These are phyloP conservation scores for Poeciliopsis turrubarensis DNA, from an alignment of 2,113 vertebrate species.

Conservation along the genomic window DNA sequence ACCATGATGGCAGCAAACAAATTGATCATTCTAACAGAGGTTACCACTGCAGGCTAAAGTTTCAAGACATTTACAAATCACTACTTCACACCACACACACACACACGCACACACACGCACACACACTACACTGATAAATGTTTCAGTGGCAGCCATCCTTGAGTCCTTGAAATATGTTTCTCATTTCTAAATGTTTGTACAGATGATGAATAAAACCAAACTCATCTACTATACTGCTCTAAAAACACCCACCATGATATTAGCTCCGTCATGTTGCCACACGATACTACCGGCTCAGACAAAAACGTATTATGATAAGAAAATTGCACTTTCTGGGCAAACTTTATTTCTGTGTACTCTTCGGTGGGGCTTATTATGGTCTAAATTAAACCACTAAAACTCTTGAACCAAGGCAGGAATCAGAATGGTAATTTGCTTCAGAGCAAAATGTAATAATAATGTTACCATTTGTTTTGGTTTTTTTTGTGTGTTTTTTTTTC, in stretches of 20 bases:
- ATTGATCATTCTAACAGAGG: neutral
- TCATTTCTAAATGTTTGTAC: conserved; percentile 1
- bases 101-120: neutral
- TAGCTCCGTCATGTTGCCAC: neutral
- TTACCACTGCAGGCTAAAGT: neutral
- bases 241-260: conserved; percentile 24
- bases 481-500: conserved; percentile 6
- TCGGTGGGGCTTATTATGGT: conserved; percentile 32
- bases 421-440: conserved; percentile 43
- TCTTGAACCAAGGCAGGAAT: conserved; percentile 29
- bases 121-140: neutral
- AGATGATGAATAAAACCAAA: conserved; percentile 6
- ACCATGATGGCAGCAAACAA: neutral
- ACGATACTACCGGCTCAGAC: conserved; percentile 21
- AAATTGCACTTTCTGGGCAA: conserved; percentile 38
- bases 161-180: neutral
- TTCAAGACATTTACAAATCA: neutral
- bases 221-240: neutral
- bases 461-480: neutral
- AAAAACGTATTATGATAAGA: conserved; percentile 48
- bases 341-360: conserved; percentile 32
- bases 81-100: neutral
- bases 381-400: conserved; percentile 40
- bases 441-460: conserved; percentile 43
- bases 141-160: neutral